Conservation (phyloP, 2,888 invertebrate genomes). For the Alentia gelatinosa region DNA sequence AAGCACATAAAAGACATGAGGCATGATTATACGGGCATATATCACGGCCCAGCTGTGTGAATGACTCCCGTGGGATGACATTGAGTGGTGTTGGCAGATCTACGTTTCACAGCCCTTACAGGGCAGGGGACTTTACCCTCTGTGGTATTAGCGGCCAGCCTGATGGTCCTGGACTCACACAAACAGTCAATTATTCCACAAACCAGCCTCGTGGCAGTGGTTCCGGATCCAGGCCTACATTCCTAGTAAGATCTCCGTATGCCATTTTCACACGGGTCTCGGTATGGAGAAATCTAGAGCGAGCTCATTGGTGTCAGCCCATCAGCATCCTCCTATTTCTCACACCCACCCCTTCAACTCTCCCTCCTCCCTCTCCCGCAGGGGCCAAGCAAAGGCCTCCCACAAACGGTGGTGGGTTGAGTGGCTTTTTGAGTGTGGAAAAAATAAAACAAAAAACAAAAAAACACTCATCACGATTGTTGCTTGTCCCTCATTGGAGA, state of each 20-base stretch:
- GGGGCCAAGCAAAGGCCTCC: neutral
- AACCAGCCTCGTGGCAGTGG: too few relatives aligned
- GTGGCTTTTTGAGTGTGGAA: neutral
- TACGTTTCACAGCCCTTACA: neutral
- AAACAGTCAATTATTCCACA: neutral
- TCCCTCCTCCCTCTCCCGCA: neutral
- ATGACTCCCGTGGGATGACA: neutral
- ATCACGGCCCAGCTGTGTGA: too few relatives aligned
- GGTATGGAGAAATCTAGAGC: neutral
- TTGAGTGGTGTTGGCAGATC: neutral
- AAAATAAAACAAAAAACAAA: too few relatives aligned
- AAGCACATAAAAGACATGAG: too few relatives aligned
- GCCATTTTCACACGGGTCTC: neutral
- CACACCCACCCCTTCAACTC: neutral
- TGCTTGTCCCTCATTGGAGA: neutral
- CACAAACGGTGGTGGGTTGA: neutral
- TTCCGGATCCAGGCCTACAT: too few relatives aligned
- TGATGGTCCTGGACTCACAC: neutral
- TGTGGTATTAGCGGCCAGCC: neutral
- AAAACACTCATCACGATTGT: neutral
- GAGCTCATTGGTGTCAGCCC: neutral
- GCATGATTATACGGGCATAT: too few relatives aligned
- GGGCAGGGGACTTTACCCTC: neutral
- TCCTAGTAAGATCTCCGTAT: neutral
- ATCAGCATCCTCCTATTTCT: neutral